Percentiles rank a stretch among this genome's conserved stretches.
phyloP scores from a whole-genome alignment of 92 coral and sea anemone genomes.

The Isaurus tuberculatus region DNA sequence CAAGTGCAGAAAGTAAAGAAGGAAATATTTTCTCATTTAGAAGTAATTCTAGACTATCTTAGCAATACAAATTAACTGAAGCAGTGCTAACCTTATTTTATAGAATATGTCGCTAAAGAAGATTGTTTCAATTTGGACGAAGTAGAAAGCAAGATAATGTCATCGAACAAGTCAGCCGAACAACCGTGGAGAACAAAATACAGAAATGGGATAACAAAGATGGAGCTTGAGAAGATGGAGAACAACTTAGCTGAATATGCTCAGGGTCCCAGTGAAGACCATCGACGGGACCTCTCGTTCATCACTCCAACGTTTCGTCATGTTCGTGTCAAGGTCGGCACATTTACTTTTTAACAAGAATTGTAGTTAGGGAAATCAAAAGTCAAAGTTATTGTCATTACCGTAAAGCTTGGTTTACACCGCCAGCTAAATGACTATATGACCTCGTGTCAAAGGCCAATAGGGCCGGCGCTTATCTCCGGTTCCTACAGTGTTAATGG shows the following conservation, averaged over 20 bases:
- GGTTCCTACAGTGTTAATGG: too few relatives aligned
- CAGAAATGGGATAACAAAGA: slow-evolving; percentile 35
- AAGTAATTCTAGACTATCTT: too few relatives aligned
- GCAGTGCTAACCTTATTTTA: not conserved
- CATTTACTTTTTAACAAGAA: not conserved
- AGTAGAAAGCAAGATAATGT: not conserved
- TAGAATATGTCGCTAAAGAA: not conserved
- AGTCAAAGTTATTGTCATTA: too few relatives aligned
- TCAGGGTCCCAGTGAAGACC: not conserved
- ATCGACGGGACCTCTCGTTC: slow-evolving; percentile 18
- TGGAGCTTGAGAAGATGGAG: slow-evolving; percentile 24
- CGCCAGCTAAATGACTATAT: too few relatives aligned
- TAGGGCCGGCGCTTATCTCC: too few relatives aligned
- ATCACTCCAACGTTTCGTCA: slow-evolving; percentile 35
- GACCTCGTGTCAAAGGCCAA: too few relatives aligned
- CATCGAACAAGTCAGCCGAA: not conserved
- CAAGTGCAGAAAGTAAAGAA: too few relatives aligned
- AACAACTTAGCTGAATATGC: not conserved
- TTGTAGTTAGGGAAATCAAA: not conserved
- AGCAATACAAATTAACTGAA: not conserved
- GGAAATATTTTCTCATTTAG: too few relatives aligned
- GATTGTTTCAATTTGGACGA: slow-evolving; percentile 17
- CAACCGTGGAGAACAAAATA: not conserved
- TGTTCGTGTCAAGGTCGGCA: slow-evolving; percentile 33
- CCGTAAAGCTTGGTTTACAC: too few relatives aligned